Percentiles rank a stretch among this genome's conserved stretches.
Evolutionary conservation across 1,140 invertebrate species (phyloP).

Genomic region (Drosophila kikkawai): DNA sequence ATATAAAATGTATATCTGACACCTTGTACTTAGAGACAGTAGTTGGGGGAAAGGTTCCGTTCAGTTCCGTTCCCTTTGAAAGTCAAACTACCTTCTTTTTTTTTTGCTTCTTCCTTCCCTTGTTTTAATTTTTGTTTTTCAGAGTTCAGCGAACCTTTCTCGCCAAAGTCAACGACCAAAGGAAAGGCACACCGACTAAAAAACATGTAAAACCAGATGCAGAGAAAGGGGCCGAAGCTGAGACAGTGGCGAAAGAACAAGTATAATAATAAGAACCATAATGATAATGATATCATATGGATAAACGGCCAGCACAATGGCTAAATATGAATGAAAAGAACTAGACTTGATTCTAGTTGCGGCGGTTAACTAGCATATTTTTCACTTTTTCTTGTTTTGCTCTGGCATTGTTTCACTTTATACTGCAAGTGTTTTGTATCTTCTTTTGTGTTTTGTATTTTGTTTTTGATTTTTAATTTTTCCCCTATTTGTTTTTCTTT

Average conservation of each 20-base stretch:
- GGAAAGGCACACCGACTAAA: slow-evolving; percentile 53
- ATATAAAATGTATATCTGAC: slow-evolving; percentile 19
- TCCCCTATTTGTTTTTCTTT: background rate
- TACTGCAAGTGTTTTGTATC: slow-evolving; percentile 20
- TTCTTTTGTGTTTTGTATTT: slow-evolving; percentile 10
- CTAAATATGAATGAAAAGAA: slow-evolving; percentile 25
- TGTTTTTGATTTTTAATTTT: slow-evolving; percentile 12
- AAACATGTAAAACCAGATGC: slow-evolving; percentile 39
- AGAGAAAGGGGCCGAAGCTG: slow-evolving; percentile 4
- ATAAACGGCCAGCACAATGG: slow-evolving; percentile 20
- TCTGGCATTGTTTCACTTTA: slow-evolving; percentile 18
- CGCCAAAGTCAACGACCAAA: slow-evolving; percentile 57
- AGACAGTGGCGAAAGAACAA: slow-evolving; percentile 18
- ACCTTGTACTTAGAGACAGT: slow-evolving; percentile 26
- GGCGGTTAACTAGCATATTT: slow-evolving; percentile 20
- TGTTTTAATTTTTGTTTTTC: slow-evolving; percentile 5
- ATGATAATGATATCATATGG: slow-evolving; percentile 64
- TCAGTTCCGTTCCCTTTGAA: slow-evolving; percentile 29
- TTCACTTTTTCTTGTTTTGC: slow-evolving; percentile 29
- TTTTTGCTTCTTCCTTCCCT: slow-evolving; percentile 11
- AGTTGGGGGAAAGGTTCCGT: slow-evolving; percentile 40
- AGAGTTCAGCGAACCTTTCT: slow-evolving; percentile 47
- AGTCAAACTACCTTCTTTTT: slow-evolving; percentile 23
- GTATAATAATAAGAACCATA: slow-evolving; percentile 41
- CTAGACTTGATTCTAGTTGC: slow-evolving; percentile 39